These are phyloP conservation scores for Dreissena rostriformis DNA, from an alignment of 1,140 invertebrate genomes.

Conservation along the genomic window DNA sequence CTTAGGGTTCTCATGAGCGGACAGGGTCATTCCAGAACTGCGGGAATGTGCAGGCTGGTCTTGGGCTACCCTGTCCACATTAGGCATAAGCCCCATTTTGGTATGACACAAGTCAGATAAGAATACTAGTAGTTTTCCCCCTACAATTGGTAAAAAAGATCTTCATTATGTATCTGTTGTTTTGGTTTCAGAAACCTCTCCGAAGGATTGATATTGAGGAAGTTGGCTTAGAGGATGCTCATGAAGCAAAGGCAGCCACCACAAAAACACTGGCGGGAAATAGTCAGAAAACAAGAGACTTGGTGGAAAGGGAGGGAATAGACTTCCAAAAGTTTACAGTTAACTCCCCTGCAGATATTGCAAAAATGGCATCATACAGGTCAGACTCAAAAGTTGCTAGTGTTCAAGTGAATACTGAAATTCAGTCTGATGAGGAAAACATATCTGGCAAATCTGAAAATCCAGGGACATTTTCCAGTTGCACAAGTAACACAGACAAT, in stretches of 20 bases:
- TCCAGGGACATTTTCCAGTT: too few species aligned
- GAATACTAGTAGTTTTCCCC: background rate
- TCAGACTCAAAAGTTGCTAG: background rate
- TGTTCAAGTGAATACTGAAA: background rate
- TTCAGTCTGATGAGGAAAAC: background rate
- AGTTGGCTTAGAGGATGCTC: slow-evolving; percentile 71
- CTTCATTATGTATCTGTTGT: background rate
- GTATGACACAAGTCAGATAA: too few species aligned
- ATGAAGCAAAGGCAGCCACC: slow-evolving; percentile 52
- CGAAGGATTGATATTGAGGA: slow-evolving; percentile 77
- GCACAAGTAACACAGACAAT: too few species aligned
- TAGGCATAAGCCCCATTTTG: too few species aligned
- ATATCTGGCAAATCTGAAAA: background rate
- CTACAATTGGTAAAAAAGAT: background rate
- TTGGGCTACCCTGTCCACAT: too few species aligned
- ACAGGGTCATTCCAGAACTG: too few species aligned
- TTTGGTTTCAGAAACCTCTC: slow-evolving; percentile 72
- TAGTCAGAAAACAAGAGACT: slow-evolving; percentile 64
- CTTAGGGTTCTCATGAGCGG: too few species aligned
- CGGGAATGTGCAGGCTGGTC: too few species aligned
- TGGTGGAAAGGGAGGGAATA: slow-evolving; percentile 66
- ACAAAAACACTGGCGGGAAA: slow-evolving; percentile 60
- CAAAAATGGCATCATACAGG: background rate
- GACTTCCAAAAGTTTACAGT: slow-evolving; percentile 70
- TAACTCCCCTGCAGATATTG: slow-evolving; percentile 37